Conservation (phyloP, 1,140 invertebrate genomes). For the Laupala kohalensis region DNA sequence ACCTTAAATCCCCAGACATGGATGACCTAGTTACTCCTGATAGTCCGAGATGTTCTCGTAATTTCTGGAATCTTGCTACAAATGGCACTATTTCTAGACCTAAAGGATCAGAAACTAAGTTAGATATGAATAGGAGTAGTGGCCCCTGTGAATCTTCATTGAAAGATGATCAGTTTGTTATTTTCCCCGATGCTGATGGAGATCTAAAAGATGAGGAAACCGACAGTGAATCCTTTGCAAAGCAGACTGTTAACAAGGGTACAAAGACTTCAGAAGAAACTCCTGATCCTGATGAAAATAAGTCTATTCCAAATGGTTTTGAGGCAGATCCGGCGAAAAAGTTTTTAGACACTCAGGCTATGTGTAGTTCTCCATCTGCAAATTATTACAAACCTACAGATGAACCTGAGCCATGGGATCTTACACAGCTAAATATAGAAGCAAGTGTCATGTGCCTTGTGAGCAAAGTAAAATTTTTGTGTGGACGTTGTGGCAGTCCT, state of each 20-base stretch:
- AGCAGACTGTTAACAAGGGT: neutral
- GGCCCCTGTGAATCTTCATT: neutral
- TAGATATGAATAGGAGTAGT: neutral
- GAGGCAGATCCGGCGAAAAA: constrained; percentile 25
- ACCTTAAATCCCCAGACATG: constrained; percentile 31
- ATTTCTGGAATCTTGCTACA: constrained; percentile 19
- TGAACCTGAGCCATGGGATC: constrained; percentile 76
- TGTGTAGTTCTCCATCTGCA: constrained; percentile 62
- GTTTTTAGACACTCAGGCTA: constrained; percentile 57
- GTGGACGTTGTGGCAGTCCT: constrained; percentile 55
- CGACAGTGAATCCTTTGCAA: constrained; percentile 1
- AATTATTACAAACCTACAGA: constrained; percentile 72
- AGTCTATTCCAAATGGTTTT: constrained; percentile 13
- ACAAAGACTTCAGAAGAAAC: neutral
- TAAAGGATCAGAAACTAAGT: neutral
- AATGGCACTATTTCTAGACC: constrained; percentile 35
- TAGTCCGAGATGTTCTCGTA: constrained; percentile 29
- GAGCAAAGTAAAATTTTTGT: constrained; percentile 63
- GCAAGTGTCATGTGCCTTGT: constrained; percentile 77
- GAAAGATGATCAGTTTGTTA: constrained; percentile 28
- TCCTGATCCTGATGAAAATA: neutral
- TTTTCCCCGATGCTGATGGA: constrained; percentile 28
- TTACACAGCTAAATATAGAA: constrained; percentile 79
- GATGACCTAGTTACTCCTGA: constrained; percentile 41
- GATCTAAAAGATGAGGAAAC: constrained; percentile 15